Evolutionary conservation across 2,888 invertebrate species (phyloP), one percentile per base, ranked within the genome.

Genomic region (Pinctada fucata): DNA sequence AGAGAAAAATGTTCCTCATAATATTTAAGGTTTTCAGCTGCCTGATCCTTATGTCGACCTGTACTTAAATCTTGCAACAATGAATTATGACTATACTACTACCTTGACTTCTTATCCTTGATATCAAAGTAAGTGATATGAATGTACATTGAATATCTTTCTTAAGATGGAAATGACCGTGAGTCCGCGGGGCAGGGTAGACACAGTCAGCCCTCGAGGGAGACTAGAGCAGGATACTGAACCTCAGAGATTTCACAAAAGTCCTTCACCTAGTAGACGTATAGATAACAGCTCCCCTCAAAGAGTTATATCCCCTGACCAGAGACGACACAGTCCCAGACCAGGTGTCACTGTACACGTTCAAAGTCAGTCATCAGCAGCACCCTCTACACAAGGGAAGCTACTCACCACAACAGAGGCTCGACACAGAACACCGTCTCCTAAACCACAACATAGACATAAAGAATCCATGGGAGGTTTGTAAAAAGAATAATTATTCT

Each of bases 381-480:
- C 45, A 68, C 6, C 48, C 3, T 31, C 72, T 63, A 58, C 72
- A 3, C 45, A 13, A 45, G 69, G 58, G 31, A 64, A 63, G 3
- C 49, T 52, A 6, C 70, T 58, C 6, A 8, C 69, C 13, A 51
- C 67, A 67, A 47, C 67, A 2, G 67, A 49, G 2, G n/a, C 47
- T 8, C 16, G 68, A 47, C 68, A 68, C 47, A 6, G 78, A 58
- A 70, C 75, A 3, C 79, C 79, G 10, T 79, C 79, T 52, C 79
- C 79, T 8, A 79, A 79, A 71, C 79, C 79, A 16, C 79, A 79
- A 66, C 79, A 79, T 49, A 51, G 79, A 48, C 79, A 79, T 45
- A 79, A 79, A 48, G 79, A 79, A 49, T 76, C 74, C 2, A 74
- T 74, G 74, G 74, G 51, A 16, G 74, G 66, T 66, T 16, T 58